A percentile compares a stretch with the other conserved stretches of the same genome.
These are phyloP conservation scores for Phaetusa simplex DNA, from an alignment of 2,113 vertebrate genomes.

Conservation along the genomic window DNA sequence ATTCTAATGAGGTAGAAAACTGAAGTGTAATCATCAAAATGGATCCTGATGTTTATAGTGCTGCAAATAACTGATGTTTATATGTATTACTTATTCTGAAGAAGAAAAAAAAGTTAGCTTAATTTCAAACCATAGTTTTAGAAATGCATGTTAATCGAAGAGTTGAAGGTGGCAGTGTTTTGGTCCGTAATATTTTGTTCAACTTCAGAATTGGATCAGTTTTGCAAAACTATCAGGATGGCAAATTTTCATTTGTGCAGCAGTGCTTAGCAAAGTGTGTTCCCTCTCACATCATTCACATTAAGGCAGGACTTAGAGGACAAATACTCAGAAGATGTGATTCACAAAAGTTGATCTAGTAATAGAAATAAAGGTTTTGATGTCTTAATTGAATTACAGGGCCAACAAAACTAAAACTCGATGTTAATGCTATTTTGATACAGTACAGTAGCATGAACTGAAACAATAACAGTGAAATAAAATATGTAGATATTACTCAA, in stretches of 20 bases:
- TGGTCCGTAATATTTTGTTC: background rate
- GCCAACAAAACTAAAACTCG: background rate
- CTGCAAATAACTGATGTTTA: background rate
- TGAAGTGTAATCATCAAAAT: background rate
- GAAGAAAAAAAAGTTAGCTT: background rate
- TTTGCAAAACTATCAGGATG: background rate
- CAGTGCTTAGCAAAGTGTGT: background rate
- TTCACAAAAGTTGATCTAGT: background rate
- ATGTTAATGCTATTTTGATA: background rate
- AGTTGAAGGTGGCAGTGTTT: background rate
- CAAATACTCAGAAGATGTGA: background rate
- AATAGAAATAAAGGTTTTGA: background rate
- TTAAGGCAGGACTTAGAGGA: background rate
- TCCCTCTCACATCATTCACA: background rate
- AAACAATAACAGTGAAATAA: background rate
- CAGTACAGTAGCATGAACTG: background rate
- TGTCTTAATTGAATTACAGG: background rate
- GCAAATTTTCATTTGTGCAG: background rate
- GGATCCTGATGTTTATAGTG: background rate
- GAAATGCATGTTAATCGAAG: background rate
- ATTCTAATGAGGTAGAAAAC: background rate
- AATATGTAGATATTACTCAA: background rate
- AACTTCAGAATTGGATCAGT: background rate
- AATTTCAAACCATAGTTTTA: background rate
- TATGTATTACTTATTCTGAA: background rate